Evolutionary conservation across 1,140 invertebrate genomes (phyloP).

Genomic region (Chrysopa pallens): DNA sequence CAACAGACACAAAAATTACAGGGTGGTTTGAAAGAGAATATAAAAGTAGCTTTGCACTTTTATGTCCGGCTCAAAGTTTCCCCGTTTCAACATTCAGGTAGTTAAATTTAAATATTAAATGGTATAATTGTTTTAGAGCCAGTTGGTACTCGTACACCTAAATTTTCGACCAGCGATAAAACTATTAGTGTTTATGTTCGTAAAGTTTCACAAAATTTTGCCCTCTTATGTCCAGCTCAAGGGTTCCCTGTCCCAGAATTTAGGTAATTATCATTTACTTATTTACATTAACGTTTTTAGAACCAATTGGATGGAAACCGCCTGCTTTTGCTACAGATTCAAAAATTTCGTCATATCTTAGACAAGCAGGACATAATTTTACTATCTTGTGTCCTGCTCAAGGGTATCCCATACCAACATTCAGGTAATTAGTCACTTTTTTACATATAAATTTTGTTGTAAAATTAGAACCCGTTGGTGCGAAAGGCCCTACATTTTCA

Average conservation of each 20-base stretch:
- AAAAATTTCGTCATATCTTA: slow-evolving; percentile 19
- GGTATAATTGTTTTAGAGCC: neutral
- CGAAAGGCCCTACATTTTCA: slow-evolving; percentile 41
- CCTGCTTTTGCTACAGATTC: slow-evolving; percentile 33
- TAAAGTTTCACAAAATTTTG: slow-evolving; percentile 18
- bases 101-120: neutral
- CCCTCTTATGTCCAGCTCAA: slow-evolving; percentile 34
- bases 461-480: slow-evolving; percentile 44
- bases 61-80: slow-evolving; percentile 59
- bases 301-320: slow-evolving; percentile 50
- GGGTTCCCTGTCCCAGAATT: slow-evolving; percentile 33
- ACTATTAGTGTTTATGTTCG: slow-evolving; percentile 25
- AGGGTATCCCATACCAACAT: slow-evolving; percentile 33
- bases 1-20: slow-evolving; percentile 13
- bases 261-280: slow-evolving; percentile 18
- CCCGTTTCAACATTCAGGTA: slow-evolving; percentile 56
- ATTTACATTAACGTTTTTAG: slow-evolving; percentile 25
- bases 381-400: slow-evolving; percentile 38
- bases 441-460: neutral
- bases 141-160: slow-evolving; percentile 44
- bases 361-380: slow-evolving; percentile 17
- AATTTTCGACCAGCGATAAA: slow-evolving; percentile 35
- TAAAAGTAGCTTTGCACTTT: slow-evolving; percentile 29
- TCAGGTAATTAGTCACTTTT: slow-evolving; percentile 20
- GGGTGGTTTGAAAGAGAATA: neutral